These are phyloP conservation scores for Musca vetustissima DNA, from an alignment of 1,140 invertebrate genomes.

Conservation along the genomic window DNA sequence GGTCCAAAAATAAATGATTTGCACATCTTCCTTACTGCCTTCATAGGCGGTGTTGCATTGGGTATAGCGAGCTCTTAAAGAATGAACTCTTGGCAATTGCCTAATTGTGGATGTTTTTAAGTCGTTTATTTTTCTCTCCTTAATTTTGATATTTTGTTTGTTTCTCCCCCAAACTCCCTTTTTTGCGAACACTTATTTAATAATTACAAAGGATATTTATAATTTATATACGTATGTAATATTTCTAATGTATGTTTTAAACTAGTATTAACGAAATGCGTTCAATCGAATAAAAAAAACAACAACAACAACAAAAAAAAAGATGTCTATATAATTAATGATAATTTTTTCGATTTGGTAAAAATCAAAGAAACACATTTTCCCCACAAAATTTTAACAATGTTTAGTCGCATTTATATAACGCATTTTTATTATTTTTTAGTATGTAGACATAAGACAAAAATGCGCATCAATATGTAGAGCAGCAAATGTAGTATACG, in stretches of 20 bases:
- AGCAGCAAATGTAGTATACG: too few species aligned
- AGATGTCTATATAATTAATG: too few species aligned
- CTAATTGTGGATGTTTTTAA: conserved; percentile 4
- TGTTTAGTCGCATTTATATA: too few species aligned
- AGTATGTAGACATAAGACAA: too few species aligned
- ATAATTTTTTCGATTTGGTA: too few species aligned
- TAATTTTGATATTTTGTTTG: background rate
- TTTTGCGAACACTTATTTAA: too few species aligned
- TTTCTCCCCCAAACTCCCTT: background rate
- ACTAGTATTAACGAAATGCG: conserved; percentile 19
- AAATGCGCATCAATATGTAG: too few species aligned
- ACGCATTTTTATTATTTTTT: too few species aligned
- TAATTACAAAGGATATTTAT: too few species aligned
- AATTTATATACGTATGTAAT: too few species aligned
- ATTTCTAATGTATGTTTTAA: conserved; percentile 9
- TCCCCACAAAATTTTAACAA: too few species aligned
- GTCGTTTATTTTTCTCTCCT: conserved; percentile 1
- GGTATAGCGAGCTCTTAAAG: conserved; percentile 59
- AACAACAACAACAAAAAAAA: background rate
- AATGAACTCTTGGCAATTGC: background rate
- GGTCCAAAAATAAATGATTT: conserved; percentile 68
- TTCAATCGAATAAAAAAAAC: conserved; percentile 14
- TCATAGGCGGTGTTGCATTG: conserved; percentile 70
- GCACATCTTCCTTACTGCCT: conserved; percentile 74
- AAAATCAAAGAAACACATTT: too few species aligned